Conservation (phyloP, 2,113 vertebrate genomes). For the Brachyistius frenatus region DNA sequence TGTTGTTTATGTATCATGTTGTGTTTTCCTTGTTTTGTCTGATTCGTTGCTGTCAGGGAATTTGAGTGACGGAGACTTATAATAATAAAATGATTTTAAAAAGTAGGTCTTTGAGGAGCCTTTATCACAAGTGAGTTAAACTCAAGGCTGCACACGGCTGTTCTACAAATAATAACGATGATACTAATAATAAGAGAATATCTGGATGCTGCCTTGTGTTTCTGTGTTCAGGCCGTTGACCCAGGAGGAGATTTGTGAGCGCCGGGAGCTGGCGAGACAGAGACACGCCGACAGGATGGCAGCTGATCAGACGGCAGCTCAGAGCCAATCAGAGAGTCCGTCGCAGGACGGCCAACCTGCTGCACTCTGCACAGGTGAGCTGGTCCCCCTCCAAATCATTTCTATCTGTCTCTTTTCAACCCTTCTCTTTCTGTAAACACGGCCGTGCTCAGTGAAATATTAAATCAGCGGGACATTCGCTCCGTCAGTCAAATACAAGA, state of each 20-base stretch:
- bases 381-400: not conserved
- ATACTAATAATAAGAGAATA: not conserved
- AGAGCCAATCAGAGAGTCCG: constrained; percentile 39
- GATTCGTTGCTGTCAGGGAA: too few species aligned
- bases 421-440: not conserved
- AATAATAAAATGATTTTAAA: too few species aligned
- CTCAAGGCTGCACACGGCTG: too few species aligned
- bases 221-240: constrained; percentile 87
- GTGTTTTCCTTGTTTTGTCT: too few species aligned
- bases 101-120: too few species aligned
- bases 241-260: constrained; percentile 90
- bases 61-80: too few species aligned
- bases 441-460: not conserved
- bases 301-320: constrained; percentile 70
- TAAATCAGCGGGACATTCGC: too few species aligned
- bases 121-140: too few species aligned
- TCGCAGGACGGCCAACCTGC: constrained; percentile 33
- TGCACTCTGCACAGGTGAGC: constrained; percentile 76
- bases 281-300: constrained; percentile 89
- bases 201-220: not conserved
- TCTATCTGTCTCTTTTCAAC: not conserved
- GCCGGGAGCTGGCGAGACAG: constrained; percentile 87
- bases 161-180: too few species aligned
- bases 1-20: too few species aligned
- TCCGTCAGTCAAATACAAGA: too few species aligned